These are phyloP conservation scores for Phymatocera aterrima DNA, from an alignment of 2,888 invertebrate species.

Conservation along the genomic window DNA sequence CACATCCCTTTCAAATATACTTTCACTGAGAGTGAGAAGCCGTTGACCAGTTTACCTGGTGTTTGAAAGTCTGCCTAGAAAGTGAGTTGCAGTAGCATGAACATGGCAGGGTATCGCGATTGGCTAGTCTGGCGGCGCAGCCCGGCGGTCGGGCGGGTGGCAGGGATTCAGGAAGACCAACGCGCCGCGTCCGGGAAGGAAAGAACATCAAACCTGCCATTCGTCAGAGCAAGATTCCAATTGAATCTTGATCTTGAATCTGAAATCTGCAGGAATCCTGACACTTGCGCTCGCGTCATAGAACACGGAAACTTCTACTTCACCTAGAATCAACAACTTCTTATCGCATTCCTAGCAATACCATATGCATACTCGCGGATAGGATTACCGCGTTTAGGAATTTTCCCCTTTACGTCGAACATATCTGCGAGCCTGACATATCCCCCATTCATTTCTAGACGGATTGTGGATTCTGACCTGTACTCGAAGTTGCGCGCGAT, in stretches of 20 bases:
- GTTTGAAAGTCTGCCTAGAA: constrained; percentile 69
- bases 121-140: no score
- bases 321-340: neutral
- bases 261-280: neutral
- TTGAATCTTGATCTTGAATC: constrained; percentile 34
- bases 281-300: constrained; percentile 4
- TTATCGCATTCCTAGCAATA: neutral
- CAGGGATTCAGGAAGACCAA: constrained; percentile 3
- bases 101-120: no score
- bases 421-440: neutral
- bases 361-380: no score
- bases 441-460: neutral
- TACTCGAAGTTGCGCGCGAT: no score
- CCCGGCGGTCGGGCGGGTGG: neutral
- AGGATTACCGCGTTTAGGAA: no score
- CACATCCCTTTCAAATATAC: constrained; percentile 59
- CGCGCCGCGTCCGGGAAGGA: neutral
- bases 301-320: neutral
- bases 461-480: no score
- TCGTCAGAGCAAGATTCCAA: constrained; percentile 19
- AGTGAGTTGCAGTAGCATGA: constrained; percentile 52
- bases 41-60: constrained; percentile 66
- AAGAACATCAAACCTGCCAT: no score
- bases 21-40: constrained; percentile 68
- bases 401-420: no score